Evolutionary conservation across 2,113 vertebrate genomes (phyloP), one percentile per base, ranked within the genome.

Genomic region (Meleagris gallopavo): DNA sequence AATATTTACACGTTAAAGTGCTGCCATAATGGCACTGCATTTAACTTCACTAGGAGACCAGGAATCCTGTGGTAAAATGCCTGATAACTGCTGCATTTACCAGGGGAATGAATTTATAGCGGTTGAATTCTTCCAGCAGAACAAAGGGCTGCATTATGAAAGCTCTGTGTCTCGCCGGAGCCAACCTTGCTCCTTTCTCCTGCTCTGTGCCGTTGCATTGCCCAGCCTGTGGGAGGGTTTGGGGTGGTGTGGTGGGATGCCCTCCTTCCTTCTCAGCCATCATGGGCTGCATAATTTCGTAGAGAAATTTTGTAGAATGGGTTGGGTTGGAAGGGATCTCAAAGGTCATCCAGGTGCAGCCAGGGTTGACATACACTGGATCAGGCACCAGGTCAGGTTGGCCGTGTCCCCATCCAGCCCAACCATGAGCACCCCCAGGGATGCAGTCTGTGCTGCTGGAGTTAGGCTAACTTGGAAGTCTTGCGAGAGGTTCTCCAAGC

Each of bases 1-100:
- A 97, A 97, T 97, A 96, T 97, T 97, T 97, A 96, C 96, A 96
- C 93, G 83, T 97, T 97, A 92, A 97, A 96, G 96, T 96, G 95
- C 95, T 96, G 91, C 95, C 41, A 93, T 97, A 97, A 96, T 96
- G 94, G 96, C 93, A 93, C 93, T 94, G 94, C 96, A 93, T 97
- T 97, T 97, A 95, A 96, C 94, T 96, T 97, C 96, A 86, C 94
- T 93, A 92, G 96, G 96, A 97, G 96, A 97, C 86, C 95, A 95
- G 95, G 92, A 93, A 97, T 95, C 94, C 91, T 48, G 66, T 95
- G 96, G 96, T 97, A 97, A 97, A 96, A 95, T 66, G 96, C 93
- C 76, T 97, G 96, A 96, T 96, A 96, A 96, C 94, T 96, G 94
- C 94, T 69, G 94, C 96, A 94, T 97, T 97, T 96, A 96, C 94